These are phyloP conservation scores for Amblyopsis rosae DNA, from an alignment of 2,113 vertebrate species.

Conservation along the genomic window DNA sequence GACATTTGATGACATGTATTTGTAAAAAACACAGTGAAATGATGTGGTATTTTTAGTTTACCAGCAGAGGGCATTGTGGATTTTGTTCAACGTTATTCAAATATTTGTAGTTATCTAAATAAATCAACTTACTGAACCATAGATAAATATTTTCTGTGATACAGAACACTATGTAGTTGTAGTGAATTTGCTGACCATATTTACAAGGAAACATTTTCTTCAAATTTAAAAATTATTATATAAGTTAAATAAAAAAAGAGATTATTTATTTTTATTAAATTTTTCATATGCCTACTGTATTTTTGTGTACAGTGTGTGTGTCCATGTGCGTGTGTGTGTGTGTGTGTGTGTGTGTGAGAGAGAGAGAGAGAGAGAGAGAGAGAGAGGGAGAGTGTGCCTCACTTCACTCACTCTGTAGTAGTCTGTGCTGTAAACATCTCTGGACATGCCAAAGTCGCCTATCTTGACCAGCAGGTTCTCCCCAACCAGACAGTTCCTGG, in stretches of 20 bases:
- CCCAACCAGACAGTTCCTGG: slow-evolving; percentile 95
- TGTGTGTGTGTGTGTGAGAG: too few species aligned
- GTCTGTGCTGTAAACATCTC: slow-evolving; percentile 98
- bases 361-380: slow-evolving; percentile 1
- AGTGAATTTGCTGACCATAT: too few species aligned
- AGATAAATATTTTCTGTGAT: neutral
- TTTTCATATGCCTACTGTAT: slow-evolving; percentile 9
- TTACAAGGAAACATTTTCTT: too few species aligned
- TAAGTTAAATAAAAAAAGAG: slow-evolving; percentile 28
- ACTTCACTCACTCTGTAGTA: slow-evolving; percentile 92
- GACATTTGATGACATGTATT: slow-evolving; percentile 2
- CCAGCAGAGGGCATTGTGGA: slow-evolving; percentile 64
- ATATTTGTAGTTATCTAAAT: neutral
- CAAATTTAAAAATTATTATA: slow-evolving; percentile 12
- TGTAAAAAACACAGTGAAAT: slow-evolving; percentile 10
- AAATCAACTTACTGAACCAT: neutral
- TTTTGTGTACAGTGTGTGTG: slow-evolving; percentile 29
- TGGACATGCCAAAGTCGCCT: slow-evolving; percentile 99
- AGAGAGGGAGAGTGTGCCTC: neutral
- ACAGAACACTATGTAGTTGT: neutral
- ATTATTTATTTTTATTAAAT: slow-evolving; percentile 18
- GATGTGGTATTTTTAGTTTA: slow-evolving; percentile 14
- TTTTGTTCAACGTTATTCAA: neutral
- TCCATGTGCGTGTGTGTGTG: slow-evolving; percentile 30
- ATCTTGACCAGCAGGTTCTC: slow-evolving; percentile 98